Evolutionary conservation across 2,888 invertebrate species (phyloP), one percentile per base, ranked within the genome.

Genomic region (Liposcelis brunnea): DNA sequence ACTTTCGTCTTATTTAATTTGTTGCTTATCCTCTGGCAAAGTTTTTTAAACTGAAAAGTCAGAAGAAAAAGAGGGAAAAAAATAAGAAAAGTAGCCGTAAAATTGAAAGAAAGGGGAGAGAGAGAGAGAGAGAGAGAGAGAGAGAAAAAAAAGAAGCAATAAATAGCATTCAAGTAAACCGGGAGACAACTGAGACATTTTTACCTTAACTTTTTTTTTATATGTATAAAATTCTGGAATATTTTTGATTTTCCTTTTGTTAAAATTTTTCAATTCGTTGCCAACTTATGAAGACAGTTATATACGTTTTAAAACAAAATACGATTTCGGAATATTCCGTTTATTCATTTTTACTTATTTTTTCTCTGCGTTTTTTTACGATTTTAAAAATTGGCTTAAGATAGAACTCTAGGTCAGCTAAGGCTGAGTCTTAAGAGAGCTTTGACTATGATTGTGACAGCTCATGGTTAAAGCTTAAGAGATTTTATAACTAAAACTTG

Each of bases 11-110:
- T 21, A 21, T 42, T 26, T 42, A 42, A 42, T 42, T 42, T 42
- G 31, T 15, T 26, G 42, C 42, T 26, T 42, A 31, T 26, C 31
- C 21, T 42, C 5, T 3, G 14, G 6, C 38, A 26, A 26, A 26
- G 19, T 38, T 38, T 21, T 38, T 11, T 38, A 38, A 15, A 7
- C 16, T 16, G 5, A 53, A 56, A 58, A 54, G 58, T 56, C 55
- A 54, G 53, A 49, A 54, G 51, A 49, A 49, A 45, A 48, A 48
- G 51, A 49, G 50, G 47, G 47, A 49, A 49, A 46, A 48, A 42
- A 43, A 47, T 31, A 48, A 47, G 34, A 34, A 42, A 43, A 45
- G 46, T 43, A 45, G 46, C 38, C 37, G 48, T n/a, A 42, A 42
- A 43, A 42, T 47, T 50, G 51, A 51, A 54, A 50, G 49, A 51